Evolutionary conservation across 53 echinoderm and acorn worm genomes (phyloP).

Genomic region (Henricia sp.): DNA sequence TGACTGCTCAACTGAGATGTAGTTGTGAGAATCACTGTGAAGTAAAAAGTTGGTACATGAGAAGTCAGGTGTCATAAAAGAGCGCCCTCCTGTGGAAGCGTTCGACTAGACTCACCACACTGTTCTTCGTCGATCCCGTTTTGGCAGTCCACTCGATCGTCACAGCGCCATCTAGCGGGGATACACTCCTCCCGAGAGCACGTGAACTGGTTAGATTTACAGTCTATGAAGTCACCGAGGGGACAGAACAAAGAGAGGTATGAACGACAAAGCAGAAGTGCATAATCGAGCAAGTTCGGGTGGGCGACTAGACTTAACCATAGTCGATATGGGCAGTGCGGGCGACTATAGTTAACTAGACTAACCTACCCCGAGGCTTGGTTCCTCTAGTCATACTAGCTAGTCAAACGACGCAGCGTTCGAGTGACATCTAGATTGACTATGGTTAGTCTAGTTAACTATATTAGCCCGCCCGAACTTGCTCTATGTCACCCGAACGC

Average conservation of each 20-base stretch:
- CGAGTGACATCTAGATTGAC: no score
- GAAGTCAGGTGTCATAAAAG: background rate
- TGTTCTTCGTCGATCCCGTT: slow-evolving; percentile 27
- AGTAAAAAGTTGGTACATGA: background rate
- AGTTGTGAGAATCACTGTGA: background rate
- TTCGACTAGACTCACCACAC: slow-evolving; percentile 21
- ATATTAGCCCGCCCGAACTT: no score
- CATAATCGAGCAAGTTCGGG: background rate
- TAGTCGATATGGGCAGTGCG: no score
- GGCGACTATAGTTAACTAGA: no score
- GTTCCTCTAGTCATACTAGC: no score
- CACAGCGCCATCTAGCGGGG: slow-evolving; percentile 57
- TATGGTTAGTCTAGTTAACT: no score
- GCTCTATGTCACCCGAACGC: no score
- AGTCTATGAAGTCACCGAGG: background rate
- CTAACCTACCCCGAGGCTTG: no score
- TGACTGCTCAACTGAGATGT: no score
- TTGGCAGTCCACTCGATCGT: slow-evolving; percentile 17
- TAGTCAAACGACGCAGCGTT: no score
- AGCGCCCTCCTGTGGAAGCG: background rate
- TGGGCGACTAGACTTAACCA: no score
- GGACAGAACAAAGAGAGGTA: background rate
- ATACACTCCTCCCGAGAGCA: slow-evolving; percentile 38
- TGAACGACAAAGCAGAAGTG: background rate
- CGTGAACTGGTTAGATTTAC: slow-evolving; percentile 30